Evolutionary conservation across 53 echinoderm and acorn worm genomes (phyloP).

Genomic region (Hippasteria phrygiana): DNA sequence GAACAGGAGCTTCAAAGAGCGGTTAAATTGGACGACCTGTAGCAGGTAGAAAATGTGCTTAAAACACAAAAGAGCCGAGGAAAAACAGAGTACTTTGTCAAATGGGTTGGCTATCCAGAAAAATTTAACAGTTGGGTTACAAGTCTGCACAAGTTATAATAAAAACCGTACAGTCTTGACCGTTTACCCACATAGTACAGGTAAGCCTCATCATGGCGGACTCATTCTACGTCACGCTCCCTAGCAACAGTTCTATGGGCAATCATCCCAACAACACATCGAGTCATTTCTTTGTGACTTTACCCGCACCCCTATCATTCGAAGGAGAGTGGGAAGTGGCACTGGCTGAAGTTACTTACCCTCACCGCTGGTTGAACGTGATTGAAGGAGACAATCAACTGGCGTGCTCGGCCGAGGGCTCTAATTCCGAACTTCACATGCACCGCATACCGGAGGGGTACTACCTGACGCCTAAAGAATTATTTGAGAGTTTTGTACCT

Average conservation of each 20-base stretch:
- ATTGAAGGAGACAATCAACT: not conserved
- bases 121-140: constrained; percentile 73
- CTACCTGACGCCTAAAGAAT: constrained; percentile 26
- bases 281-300: constrained; percentile 49
- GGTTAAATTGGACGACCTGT: constrained; percentile 37
- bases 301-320: constrained; percentile 58
- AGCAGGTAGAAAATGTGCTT: constrained; percentile 62
- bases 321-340: constrained; percentile 70
- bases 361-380: constrained; percentile 59
- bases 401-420: not conserved
- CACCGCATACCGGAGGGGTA: constrained; percentile 34
- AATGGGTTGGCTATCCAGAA: constrained; percentile 64
- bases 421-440: not conserved
- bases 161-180: not conserved
- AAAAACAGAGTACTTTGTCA: constrained; percentile 72
- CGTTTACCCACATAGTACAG: not conserved
- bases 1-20: constrained; percentile 63
- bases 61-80: constrained; percentile 46
- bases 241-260: constrained; percentile 76
- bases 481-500: constrained; percentile 9
- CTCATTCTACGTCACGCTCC: constrained; percentile 85
- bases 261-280: constrained; percentile 70
- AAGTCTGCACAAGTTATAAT: constrained; percentile 35
- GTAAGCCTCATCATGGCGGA: constrained; percentile 41
- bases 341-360: constrained; percentile 54